These are phyloP conservation scores for Dione juno DNA, from an alignment of 2,888 invertebrate genomes.

Conservation along the genomic window DNA sequence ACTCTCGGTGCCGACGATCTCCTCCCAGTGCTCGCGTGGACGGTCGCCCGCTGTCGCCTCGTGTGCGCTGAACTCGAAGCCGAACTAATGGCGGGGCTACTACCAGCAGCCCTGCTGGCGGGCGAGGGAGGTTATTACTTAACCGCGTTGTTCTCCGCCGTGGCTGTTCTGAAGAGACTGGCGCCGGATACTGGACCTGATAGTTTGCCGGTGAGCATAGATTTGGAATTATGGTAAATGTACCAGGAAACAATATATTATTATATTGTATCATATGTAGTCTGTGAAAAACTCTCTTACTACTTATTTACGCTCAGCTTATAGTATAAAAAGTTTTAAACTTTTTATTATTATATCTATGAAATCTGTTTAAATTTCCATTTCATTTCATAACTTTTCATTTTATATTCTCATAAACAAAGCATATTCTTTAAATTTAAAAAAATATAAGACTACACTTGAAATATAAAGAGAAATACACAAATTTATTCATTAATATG, in stretches of 20 bases:
- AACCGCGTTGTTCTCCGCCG: constrained; percentile 96
- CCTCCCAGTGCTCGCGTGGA: constrained; percentile 95
- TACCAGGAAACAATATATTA: background rate
- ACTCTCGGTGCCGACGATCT: constrained; percentile 94
- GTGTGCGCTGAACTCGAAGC: constrained; percentile 97
- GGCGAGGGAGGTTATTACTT: constrained; percentile 98
- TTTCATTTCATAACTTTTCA: too few relatives aligned
- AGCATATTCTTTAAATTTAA: too few relatives aligned
- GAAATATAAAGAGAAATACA: too few relatives aligned
- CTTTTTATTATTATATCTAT: too few relatives aligned
- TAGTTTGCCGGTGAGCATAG: constrained; percentile 67
- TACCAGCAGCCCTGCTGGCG: constrained; percentile 94
- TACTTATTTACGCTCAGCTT: too few relatives aligned
- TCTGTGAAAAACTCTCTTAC: too few relatives aligned
- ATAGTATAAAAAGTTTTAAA: too few relatives aligned
- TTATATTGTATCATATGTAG: too few relatives aligned
- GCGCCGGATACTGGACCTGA: constrained; percentile 72
- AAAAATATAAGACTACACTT: too few relatives aligned
- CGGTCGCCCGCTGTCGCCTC: constrained; percentile 93
- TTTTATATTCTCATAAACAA: too few relatives aligned
- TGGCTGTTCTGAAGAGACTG: constrained; percentile 92
- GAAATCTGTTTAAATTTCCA: too few relatives aligned
- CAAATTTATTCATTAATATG: too few relatives aligned
- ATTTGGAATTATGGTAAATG: constrained; percentile 29
- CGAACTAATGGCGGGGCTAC: constrained; percentile 97